Evolutionary conservation across 2,888 invertebrate genomes (phyloP).

Genomic region (Erebia ligea): DNA sequence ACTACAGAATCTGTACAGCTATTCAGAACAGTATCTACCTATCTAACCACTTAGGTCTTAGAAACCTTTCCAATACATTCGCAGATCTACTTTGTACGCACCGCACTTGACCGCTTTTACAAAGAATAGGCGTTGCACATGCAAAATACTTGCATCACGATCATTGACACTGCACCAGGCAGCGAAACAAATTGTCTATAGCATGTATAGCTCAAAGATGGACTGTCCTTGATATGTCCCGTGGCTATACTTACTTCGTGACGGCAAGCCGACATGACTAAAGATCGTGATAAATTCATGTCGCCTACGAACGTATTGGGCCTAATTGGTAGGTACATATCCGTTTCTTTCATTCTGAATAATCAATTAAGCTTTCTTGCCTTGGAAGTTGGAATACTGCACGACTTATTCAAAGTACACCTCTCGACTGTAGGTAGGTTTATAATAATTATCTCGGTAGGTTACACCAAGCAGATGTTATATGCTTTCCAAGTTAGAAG

Average conservation of each 20-base stretch:
- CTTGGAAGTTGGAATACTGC: too few relatives aligned
- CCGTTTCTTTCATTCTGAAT: constrained; percentile 10
- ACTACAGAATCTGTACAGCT: too few relatives aligned
- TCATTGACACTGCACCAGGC: constrained; percentile 28
- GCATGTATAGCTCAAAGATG: constrained; percentile 36
- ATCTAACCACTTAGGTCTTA: neutral
- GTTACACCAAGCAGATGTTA: too few relatives aligned
- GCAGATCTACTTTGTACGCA: neutral
- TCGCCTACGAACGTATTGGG: constrained; percentile 31
- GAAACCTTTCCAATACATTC: constrained; percentile 9
- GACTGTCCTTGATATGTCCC: constrained; percentile 44
- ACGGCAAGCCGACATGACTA: constrained; percentile 48
- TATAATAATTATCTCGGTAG: too few relatives aligned
- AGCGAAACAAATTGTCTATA: constrained; percentile 39
- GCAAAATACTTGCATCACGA: constrained; percentile 33
- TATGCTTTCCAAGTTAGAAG: too few relatives aligned
- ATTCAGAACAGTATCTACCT: neutral
- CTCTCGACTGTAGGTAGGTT: too few relatives aligned
- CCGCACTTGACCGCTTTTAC: constrained; percentile 29
- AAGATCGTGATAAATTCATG: constrained; percentile 59
- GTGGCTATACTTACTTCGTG: constrained; percentile 57
- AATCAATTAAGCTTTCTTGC: neutral
- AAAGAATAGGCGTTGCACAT: constrained; percentile 33
- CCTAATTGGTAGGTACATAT: constrained; percentile 10
- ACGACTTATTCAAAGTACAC: too few relatives aligned